phyloP scores from a whole-genome alignment of 2,797 vertebrate genomes.

The Jordanella pulchra region DNA sequence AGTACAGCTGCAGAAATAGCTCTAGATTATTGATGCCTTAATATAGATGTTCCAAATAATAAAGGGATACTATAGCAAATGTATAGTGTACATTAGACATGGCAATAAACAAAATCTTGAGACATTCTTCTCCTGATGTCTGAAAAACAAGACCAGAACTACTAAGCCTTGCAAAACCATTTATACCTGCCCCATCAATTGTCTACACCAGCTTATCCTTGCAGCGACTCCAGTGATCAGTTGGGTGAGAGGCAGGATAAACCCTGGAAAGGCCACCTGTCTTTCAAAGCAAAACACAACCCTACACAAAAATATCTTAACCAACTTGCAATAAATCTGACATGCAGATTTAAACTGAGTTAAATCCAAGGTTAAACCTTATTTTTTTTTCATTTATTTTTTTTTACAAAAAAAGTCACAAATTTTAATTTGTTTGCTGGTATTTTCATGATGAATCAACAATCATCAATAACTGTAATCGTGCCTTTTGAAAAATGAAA shows the following conservation, averaged over 20 bases:
- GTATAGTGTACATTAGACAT: not conserved
- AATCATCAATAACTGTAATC: too few relatives aligned
- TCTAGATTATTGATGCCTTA: slow-evolving; percentile 35
- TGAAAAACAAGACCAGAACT: not conserved
- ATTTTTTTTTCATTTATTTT: not conserved
- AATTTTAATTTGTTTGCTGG: not conserved
- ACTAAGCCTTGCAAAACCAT: not conserved
- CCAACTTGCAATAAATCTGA: too few relatives aligned
- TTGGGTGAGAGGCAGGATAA: not conserved
- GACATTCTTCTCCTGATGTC: not conserved
- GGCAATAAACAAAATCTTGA: not conserved
- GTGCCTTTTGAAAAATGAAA: not conserved
- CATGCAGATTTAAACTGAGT: not conserved
- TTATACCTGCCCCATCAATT: not conserved
- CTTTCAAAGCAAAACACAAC: not conserved
- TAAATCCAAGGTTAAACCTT: not conserved
- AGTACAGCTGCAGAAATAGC: slow-evolving; percentile 18
- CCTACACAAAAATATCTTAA: not conserved
- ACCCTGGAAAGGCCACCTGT: not conserved
- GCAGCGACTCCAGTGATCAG: not conserved
- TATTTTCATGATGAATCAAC: too few relatives aligned
- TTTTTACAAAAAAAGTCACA: not conserved
- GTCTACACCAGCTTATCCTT: not conserved
- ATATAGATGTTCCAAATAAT: slow-evolving; percentile 31
- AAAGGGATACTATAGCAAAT: not conserved